Percentiles rank a stretch among this genome's conserved stretches.
Conservation (phyloP, 2,888 invertebrate species). For the Rhorus exstirpatorius region DNA sequence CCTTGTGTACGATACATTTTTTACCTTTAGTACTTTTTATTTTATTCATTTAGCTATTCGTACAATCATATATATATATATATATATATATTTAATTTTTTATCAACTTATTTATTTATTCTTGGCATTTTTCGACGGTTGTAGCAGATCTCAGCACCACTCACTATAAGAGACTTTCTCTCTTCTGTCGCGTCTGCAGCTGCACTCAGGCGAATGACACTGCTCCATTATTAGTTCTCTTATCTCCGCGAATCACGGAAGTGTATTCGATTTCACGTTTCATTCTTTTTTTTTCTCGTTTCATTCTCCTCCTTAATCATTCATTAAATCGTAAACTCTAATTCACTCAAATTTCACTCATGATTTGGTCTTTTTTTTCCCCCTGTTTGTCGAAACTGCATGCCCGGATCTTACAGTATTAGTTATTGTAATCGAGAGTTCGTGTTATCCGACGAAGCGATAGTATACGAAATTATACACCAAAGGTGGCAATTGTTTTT, state of each 20-base stretch:
- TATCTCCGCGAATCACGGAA: constrained; percentile 6
- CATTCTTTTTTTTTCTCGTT: constrained; percentile 11
- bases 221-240: constrained; percentile 41
- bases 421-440: constrained; percentile 14
- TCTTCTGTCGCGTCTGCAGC: constrained; percentile 10
- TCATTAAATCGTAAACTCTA: constrained; percentile 8
- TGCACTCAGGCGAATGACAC: constrained; percentile 80
- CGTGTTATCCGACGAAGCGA: constrained; percentile 41
- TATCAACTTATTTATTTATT: constrained; percentile 35
- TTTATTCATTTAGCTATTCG: constrained; percentile 12
- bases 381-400: background rate
- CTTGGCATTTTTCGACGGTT: constrained; percentile 26
- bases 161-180: constrained; percentile 50
- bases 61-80: background rate
- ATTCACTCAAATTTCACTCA: constrained; percentile 27
- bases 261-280: constrained; percentile 16
- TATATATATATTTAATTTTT: constrained; percentile 4
- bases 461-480: background rate
- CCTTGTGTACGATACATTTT: no score
- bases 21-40: background rate
- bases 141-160: constrained; percentile 66
- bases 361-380: constrained; percentile 16
- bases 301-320: background rate
- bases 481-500: background rate
- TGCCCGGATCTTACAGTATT: no score